phyloP scores from a whole-genome alignment of 2,797 vertebrate species.

The Atherinosoma microstoma region DNA sequence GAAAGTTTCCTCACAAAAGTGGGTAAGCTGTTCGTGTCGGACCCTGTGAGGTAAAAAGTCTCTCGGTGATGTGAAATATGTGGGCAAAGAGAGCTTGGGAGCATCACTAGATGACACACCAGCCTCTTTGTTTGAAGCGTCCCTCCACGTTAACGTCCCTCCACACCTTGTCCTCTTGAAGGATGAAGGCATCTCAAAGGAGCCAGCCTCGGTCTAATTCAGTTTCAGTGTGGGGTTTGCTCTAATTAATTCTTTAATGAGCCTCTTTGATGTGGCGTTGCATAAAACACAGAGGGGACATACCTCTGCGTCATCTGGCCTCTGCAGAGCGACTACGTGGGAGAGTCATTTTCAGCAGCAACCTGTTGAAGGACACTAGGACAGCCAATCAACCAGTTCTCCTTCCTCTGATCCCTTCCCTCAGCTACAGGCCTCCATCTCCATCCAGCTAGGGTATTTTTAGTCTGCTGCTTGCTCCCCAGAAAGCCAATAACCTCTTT shows the following conservation, averaged over 20 bases:
- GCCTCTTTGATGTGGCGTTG: constrained; percentile 56
- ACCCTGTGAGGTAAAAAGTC: neutral
- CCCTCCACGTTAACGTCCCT: neutral
- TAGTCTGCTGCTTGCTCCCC: constrained; percentile 62
- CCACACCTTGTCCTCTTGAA: constrained; percentile 8
- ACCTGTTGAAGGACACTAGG: constrained; percentile 45
- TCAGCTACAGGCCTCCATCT: constrained; percentile 58
- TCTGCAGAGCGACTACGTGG: constrained; percentile 7
- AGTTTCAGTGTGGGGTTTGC: constrained; percentile 40
- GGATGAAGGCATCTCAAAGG: constrained; percentile 49
- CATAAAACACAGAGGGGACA: constrained; percentile 59
- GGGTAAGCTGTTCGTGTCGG: neutral
- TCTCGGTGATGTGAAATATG: neutral
- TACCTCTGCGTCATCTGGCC: constrained; percentile 22
- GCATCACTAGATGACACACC: neutral
- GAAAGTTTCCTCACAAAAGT: neutral
- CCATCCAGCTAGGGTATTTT: constrained; percentile 68
- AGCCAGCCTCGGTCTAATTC: constrained; percentile 53
- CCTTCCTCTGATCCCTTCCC: constrained; percentile 42
- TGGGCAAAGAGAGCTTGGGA: neutral
- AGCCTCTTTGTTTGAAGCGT: neutral
- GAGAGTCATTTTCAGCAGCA: constrained; percentile 8
- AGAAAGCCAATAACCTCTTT: constrained; percentile 76
- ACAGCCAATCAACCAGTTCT: constrained; percentile 49
- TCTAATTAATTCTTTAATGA: constrained; percentile 77